Base-by-base conservation (phyloP, 1,140 invertebrate genomes). In the Drosophila sechellia region DNA sequence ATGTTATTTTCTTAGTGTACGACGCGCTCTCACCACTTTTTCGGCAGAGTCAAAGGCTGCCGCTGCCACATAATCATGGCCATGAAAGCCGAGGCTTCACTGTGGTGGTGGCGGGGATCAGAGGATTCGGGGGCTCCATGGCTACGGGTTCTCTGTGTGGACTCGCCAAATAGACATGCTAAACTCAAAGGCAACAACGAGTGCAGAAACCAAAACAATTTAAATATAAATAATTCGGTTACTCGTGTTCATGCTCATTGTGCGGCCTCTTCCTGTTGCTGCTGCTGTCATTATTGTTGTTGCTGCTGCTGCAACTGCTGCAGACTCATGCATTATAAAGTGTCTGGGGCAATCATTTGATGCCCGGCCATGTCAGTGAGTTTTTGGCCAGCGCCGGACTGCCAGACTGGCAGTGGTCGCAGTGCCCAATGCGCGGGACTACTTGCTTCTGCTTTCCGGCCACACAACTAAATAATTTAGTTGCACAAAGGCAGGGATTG, bases 181-280 rank as follows among this genome's bases (percentile, higher is more conserved):
- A 77, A 77, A 72, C 79, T 79, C 60, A 74, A 64, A 73, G 72
- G 72, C 72, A 64, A 53, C 76, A 79, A 74, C 79, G 86, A 75
- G 72, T 73, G 72, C 68, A 63, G 55, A 46, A 66, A 71, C 70
- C 74, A 78, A 84, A 89, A 89, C 84, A 89, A 89, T 89, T 89
- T 89, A 89, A 84, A 89, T 89, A 89, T 89, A 89, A 89, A 89
- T 89, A 89, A 89, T 89, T 89, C 79, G 84, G 58, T 87, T 86
- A 87, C 83, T 76, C 83, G 73, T 85, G 81, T 86, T 86, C 81
- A 85, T 86, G 83, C 83, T 83, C 83, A 87, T 87, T 86, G 83
- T 83, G 73, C 70, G 77, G 68, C 59, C 76, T 83, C 77, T 58
- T 79, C 68, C 68, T 74, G 71, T 73, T 72, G 66, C 61, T 65